Conservation (phyloP, 1,140 invertebrate genomes). For the Bradynema listronoti region DNA sequence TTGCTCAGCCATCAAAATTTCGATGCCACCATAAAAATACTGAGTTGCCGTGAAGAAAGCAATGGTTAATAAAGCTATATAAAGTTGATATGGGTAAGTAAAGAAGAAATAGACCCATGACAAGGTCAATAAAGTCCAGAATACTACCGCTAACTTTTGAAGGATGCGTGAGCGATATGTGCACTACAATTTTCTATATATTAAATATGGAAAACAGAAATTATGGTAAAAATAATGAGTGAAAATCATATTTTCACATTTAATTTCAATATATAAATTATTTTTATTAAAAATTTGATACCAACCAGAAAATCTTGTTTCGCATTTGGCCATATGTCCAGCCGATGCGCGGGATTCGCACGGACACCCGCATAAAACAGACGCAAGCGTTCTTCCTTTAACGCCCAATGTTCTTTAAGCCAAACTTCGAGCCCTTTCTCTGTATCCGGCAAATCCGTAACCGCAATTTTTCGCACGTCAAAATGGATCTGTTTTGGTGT, state of each 20-base stretch:
- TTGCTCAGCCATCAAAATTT: conserved; percentile 34
- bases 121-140: conserved; percentile 36
- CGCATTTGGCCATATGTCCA: conserved; percentile 17
- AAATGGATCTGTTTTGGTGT: conserved; percentile 71
- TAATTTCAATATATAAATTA: conserved; percentile 20
- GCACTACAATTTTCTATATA: conserved; percentile 28
- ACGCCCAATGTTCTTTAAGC: conserved; percentile 68
- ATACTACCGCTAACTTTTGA: conserved; percentile 32
- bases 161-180: conserved; percentile 18
- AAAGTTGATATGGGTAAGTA: conserved; percentile 15
- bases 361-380: conserved; percentile 60
- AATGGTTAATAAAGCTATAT: conserved; percentile 28
- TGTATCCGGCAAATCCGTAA: conserved; percentile 58
- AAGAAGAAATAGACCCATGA: conserved; percentile 41
- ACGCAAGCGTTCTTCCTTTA: conserved; percentile 67
- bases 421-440: conserved; percentile 64
- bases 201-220: background rate
- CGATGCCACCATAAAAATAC: conserved; percentile 42
- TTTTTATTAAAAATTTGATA: conserved; percentile 1
- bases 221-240: conserved; percentile 9
- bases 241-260: conserved; percentile 14
- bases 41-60: conserved; percentile 38
- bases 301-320: conserved; percentile 2
- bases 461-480: conserved; percentile 67
- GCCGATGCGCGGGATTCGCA: background rate